Evolutionary conservation across 2,888 invertebrate species (phyloP), one percentile per base, ranked within the genome.

Genomic region (Agrotis clavis): DNA sequence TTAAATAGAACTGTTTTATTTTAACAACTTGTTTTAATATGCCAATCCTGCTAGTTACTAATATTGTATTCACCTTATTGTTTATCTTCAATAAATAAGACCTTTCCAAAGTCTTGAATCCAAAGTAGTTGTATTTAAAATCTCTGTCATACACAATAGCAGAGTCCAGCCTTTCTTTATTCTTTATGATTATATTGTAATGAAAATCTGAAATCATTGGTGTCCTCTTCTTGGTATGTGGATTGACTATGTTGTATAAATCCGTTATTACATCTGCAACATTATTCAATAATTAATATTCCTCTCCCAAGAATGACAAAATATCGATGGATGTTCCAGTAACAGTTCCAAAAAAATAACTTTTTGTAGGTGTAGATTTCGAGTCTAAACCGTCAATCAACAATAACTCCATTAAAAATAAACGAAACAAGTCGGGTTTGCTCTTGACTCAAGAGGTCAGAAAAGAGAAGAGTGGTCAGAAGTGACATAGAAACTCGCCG

Each of bases 71-170:
- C 90, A 95, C 96, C 97, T 99, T 99, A 0, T 98, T 98, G 91
- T 99, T 97, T 66, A 99, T 98, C 95, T 98, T 99, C 72, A 99
- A 94, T 81, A 99, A 96, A 93, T 99, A 99, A 0, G 99, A 99
- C 60, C 99, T 97, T 90, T 99, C 99, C 68, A 99, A 95, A 0
- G 99, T 99, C 97, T 99, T 99, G 90, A 99, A 99, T n/a, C 99
- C 99, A 97, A 99, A 99, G 92, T 99, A 99, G 90, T 99, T 99
- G 94, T 99, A 99, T 74, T 97, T 98, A 93, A 99, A 99, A 94
- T 99, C 99, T 86, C 99, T 97, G 90, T 99, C 99, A 93, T 99
- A 99, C 54, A 99, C 98, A 86, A 99, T 99, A 25, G 99, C 98
- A 0, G 99, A 99, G 94, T 99, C 99, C 64, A 99, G 95, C 77